A percentile compares a stretch with the other conserved stretches of the same genome.
Evolutionary conservation across 2,888 invertebrate genomes (phyloP).

Genomic region (Metalampra italica): DNA sequence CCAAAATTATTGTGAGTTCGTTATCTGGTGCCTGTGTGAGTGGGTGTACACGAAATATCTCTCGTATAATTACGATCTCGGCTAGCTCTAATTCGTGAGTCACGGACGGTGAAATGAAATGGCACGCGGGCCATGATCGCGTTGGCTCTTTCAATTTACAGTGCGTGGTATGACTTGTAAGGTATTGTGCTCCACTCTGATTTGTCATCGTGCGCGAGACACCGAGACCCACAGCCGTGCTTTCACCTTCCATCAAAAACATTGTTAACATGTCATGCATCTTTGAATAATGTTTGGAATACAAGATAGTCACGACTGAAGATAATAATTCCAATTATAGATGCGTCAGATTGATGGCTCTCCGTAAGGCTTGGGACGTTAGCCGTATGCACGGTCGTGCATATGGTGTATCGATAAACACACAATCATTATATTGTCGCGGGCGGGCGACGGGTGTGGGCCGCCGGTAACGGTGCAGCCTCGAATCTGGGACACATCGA

Average conservation of each 20-base stretch:
- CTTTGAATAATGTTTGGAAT: constrained; percentile 25
- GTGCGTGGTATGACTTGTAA: constrained; percentile 63
- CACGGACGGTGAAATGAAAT: constrained; percentile 73
- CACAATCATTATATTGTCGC: constrained; percentile 71
- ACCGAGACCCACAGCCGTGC: constrained; percentile 28
- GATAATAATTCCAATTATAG: constrained; percentile 29
- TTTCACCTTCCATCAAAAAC: constrained; percentile 53
- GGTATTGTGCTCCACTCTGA: constrained; percentile 42
- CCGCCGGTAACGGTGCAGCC: constrained; percentile 52
- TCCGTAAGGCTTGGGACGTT: constrained; percentile 40
- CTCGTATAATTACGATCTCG: constrained; percentile 69
- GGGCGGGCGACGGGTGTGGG: constrained; percentile 54
- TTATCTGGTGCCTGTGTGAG: constrained; percentile 42
- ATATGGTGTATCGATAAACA: constrained; percentile 50
- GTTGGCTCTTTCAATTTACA: constrained; percentile 58
- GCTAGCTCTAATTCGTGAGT: constrained; percentile 75
- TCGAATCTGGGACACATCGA: constrained; percentile 61
- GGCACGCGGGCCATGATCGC: constrained; percentile 60
- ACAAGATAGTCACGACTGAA: constrained; percentile 29
- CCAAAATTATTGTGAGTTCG: constrained; percentile 45
- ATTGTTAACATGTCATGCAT: constrained; percentile 26
- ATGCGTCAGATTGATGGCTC: constrained; percentile 42
- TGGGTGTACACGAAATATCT: constrained; percentile 68
- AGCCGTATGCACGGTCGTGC: constrained; percentile 37
- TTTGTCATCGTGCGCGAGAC: constrained; percentile 41